Conservation (phyloP, 2,888 invertebrate species). For the Mesoligia furuncula region DNA sequence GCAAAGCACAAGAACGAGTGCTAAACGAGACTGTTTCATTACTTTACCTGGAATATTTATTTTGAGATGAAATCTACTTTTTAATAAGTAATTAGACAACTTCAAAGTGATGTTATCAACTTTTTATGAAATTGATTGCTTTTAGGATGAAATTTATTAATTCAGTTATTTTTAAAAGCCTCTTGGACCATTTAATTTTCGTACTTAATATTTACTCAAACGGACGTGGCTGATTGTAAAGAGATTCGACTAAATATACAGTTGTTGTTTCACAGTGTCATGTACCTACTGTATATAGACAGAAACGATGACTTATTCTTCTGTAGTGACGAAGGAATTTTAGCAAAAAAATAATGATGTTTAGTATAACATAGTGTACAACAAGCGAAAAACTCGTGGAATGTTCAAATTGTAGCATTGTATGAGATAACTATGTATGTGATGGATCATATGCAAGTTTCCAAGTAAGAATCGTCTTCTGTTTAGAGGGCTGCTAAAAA, state of each 20-base stretch:
- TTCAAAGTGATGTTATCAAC: constrained; percentile 38
- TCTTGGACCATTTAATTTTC: constrained; percentile 26
- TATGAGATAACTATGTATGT: neutral
- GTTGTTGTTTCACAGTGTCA: constrained; percentile 10
- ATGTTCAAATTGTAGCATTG: neutral
- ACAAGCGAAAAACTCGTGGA: neutral
- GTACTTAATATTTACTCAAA: constrained; percentile 26
- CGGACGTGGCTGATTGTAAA: constrained; percentile 27
- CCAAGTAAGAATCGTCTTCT: neutral
- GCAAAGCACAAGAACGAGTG: constrained; percentile 72
- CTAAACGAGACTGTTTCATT: constrained; percentile 72
- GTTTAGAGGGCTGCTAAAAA: neutral
- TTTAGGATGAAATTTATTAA: constrained; percentile 47
- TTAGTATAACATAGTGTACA: neutral
- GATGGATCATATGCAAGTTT: neutral
- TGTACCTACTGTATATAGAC: neutral
- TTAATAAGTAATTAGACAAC: constrained; percentile 44
- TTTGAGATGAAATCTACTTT: constrained; percentile 37
- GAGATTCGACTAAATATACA: constrained; percentile 10
- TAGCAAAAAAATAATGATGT: neutral
- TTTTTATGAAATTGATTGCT: constrained; percentile 41
- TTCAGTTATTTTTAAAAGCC: constrained; percentile 41
- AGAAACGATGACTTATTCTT: neutral
- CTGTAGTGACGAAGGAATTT: neutral
- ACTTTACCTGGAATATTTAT: constrained; percentile 65